Conservation (phyloP, 2,888 invertebrate genomes). For the Diabrotica balteata region DNA sequence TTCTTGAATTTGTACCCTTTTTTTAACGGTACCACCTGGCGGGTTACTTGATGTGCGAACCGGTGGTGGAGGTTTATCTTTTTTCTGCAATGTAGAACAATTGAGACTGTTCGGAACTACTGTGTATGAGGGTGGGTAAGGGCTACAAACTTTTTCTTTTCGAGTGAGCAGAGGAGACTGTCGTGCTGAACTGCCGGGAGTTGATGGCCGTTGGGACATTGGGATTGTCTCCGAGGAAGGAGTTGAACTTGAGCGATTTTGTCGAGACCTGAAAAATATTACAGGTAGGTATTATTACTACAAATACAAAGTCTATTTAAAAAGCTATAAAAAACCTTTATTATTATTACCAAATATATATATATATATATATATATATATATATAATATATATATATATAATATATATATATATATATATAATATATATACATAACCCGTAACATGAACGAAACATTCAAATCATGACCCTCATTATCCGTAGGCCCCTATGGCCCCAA, state of each 20-base stretch:
- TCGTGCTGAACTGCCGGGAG: constrained; percentile 57
- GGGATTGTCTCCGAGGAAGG: constrained; percentile 58
- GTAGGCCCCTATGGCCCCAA: too few species aligned
- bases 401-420: too few species aligned
- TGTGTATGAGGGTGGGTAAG: constrained; percentile 63
- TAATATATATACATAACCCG: too few species aligned
- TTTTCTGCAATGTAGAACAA: constrained; percentile 42
- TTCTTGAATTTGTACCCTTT: constrained; percentile 82
- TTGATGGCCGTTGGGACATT: constrained; percentile 58
- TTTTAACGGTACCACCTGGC: constrained; percentile 69
- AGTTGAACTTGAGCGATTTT: constrained; percentile 51
- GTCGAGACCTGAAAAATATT: constrained; percentile 32
- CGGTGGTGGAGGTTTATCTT: constrained; percentile 58
- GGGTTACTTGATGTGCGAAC: constrained; percentile 59
- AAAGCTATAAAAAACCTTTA: too few species aligned
- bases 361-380: too few species aligned
- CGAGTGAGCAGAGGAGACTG: constrained; percentile 52
- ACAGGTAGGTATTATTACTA: too few species aligned
- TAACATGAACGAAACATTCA: too few species aligned
- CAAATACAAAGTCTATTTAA: too few species aligned
- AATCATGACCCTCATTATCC: too few species aligned
- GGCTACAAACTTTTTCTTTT: constrained; percentile 47
- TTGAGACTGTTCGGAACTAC: constrained; percentile 59
- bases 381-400: too few species aligned
- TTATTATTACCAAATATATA: too few species aligned